Evolutionary conservation across 2,113 vertebrate species (phyloP), one percentile per base, ranked within the genome.

Genomic region (Electrona antarctica): DNA sequence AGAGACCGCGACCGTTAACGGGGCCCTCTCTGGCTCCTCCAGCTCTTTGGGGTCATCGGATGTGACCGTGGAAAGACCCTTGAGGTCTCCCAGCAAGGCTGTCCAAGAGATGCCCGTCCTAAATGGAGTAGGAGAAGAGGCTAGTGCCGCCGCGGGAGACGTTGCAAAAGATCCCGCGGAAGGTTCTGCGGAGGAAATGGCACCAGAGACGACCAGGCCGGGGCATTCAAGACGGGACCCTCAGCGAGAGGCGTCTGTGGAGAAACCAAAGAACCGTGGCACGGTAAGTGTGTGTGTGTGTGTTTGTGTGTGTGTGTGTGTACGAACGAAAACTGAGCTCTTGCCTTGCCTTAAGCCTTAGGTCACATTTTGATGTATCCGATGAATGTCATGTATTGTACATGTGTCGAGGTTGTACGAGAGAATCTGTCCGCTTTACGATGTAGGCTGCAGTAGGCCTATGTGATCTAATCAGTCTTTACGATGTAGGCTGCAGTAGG

Each of bases 21-120:
- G 11, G 29, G 73, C 10, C 0, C 65, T 45, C 8, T 87, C 78
- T 0, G 29, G 60, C 1, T 86, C 78, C 0, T 55, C 14, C 47
- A 63, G 77, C 57, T 82, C 76, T 33, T 1, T 77, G 71, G 80
- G 60, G 6, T 21, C 21, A 21, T 84, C 76, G 3, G 77, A 80
- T 47, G 58, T 45, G 11, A 9, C 8, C 4, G 77, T 73, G 65
- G 79, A 74, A 9, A 60, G 33, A 58, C 1, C 7, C 15, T 4
- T 3, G 7, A 54, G 52, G 21, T 14, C 75, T 63, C 54, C 60
- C 28, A 54, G 11, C 12, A 71, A 64, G 47, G 60, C 10, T 45
- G 60, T 52, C 11, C 69, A 45, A 67, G 58, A 71, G 0, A 5
- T 60, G 46, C 54, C 64, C 5, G 52, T 47, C 21, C 52, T 28